phyloP scores from a whole-genome alignment of 1,140 invertebrate genomes.

The Drosophila bocki region DNA sequence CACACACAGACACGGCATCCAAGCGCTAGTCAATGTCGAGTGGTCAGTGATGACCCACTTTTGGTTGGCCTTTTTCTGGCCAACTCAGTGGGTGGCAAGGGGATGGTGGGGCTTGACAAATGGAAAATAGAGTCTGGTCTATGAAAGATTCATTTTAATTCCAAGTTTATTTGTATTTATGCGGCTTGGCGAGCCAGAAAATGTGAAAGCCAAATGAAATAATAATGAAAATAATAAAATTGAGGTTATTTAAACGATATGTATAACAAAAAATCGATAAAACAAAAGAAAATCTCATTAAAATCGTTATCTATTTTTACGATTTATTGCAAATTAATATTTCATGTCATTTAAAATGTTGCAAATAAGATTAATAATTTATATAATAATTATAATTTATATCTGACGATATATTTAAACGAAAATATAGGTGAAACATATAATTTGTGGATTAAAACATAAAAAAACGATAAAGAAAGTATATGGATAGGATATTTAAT shows the following conservation, averaged over 20 bases:
- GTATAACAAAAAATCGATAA: not conserved
- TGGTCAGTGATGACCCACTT: slow-evolving; percentile 45
- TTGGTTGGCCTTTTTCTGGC: slow-evolving; percentile 5
- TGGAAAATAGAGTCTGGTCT: slow-evolving; percentile 8
- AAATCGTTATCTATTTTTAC: too few relatives aligned
- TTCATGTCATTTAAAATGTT: too few relatives aligned
- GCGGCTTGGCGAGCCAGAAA: not conserved
- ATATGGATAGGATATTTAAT: too few relatives aligned
- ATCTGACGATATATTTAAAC: too few relatives aligned
- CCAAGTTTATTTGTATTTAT: slow-evolving; percentile 15
- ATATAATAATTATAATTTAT: too few relatives aligned
- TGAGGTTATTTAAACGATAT: not conserved
- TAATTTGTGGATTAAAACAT: too few relatives aligned
- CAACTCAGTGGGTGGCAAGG: not conserved
- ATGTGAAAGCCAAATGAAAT: not conserved
- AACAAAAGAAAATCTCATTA: too few relatives aligned
- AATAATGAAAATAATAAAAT: slow-evolving; percentile 2
- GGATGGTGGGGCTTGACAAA: not conserved
- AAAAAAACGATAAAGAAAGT: too few relatives aligned
- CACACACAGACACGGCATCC: slow-evolving; percentile 12
- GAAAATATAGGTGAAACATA: too few relatives aligned
- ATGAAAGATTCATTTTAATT: slow-evolving; percentile 12
- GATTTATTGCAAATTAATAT: too few relatives aligned
- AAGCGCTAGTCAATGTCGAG: slow-evolving; percentile 22
- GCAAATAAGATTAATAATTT: too few relatives aligned